Conservation (phyloP, 2,113 vertebrate species). For the Pica pica region DNA sequence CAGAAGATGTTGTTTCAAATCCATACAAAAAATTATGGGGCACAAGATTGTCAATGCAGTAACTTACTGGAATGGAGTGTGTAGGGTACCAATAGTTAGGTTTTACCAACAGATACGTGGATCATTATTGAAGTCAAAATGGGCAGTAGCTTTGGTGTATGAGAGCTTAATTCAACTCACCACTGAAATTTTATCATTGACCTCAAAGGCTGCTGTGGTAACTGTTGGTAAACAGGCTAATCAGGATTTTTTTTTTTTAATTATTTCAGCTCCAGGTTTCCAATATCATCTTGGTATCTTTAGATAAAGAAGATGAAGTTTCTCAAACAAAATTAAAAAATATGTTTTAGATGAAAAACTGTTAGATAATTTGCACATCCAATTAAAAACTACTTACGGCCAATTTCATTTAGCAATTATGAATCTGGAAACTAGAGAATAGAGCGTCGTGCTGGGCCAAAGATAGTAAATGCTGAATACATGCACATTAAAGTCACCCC, state of each 20-base stretch:
- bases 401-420: slow-evolving; percentile 37
- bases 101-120: slow-evolving; percentile 18
- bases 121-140: background rate
- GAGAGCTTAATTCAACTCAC: background rate
- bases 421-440: slow-evolving; percentile 10
- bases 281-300: background rate
- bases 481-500: background rate
- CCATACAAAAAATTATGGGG: slow-evolving; percentile 34
- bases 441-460: background rate
- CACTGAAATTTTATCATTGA: background rate
- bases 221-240: background rate
- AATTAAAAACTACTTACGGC: slow-evolving; percentile 4
- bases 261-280: background rate
- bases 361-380: slow-evolving; percentile 26
- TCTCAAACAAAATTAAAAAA: slow-evolving; percentile 3
- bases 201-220: background rate
- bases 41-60: background rate
- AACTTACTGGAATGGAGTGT: background rate
- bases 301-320: background rate
- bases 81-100: background rate
- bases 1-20: slow-evolving; percentile 37
- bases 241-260: background rate
- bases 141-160: background rate
- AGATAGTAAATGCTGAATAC: background rate
- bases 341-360: background rate